These are phyloP conservation scores for Hyperoodon ampullatus DNA, from an alignment of 2,113 vertebrate species.

Conservation along the genomic window DNA sequence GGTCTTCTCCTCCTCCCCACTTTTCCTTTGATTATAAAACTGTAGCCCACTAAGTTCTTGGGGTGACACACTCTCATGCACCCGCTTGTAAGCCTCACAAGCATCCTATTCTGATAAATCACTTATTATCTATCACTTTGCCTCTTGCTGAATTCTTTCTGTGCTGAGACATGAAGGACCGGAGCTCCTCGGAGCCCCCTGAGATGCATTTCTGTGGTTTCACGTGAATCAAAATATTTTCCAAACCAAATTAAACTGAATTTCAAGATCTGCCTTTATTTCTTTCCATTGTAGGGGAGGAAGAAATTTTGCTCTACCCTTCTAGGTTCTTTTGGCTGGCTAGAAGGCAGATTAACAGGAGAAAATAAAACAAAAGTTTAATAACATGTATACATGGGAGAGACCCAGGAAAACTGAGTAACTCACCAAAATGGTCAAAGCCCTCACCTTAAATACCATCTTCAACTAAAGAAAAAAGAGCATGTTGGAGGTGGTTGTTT, in stretches of 20 bases:
- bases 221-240: not conserved
- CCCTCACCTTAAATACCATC: not conserved
- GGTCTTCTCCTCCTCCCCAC: not conserved
- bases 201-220: not conserved
- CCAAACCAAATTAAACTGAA: not conserved
- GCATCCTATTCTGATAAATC: not conserved
- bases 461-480: not conserved
- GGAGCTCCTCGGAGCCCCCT: not conserved
- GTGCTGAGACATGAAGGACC: not conserved
- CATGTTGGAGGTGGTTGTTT: not conserved
- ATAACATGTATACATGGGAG: not conserved
- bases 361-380: not conserved
- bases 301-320: not conserved
- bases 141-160: not conserved
- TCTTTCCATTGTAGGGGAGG: not conserved
- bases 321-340: not conserved
- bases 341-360: not conserved
- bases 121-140: not conserved
- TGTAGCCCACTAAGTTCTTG: not conserved
- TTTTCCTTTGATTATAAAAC: not conserved
- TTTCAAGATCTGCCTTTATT: not conserved
- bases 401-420: not conserved
- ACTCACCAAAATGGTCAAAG: not conserved
- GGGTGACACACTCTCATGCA: not conserved
- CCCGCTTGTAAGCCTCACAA: not conserved